Conservation (phyloP, 2,888 invertebrate species). For the Diaphora mendica region DNA sequence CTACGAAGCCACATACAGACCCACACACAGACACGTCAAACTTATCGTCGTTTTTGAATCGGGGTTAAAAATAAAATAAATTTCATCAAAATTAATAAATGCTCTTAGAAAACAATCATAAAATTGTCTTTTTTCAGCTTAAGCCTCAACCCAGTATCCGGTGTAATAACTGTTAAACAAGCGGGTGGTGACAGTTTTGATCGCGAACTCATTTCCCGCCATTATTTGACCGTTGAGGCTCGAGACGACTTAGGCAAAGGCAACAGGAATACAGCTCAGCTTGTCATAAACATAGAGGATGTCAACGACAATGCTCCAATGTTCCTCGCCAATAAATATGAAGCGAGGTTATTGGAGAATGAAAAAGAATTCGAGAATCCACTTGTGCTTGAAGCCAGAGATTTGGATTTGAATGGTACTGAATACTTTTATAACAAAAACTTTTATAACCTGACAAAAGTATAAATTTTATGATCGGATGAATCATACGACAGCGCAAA, state of each 20-base stretch:
- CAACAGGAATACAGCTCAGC: conserved; percentile 92
- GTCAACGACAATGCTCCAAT: conserved; percentile 96
- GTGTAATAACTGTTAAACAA: conserved; percentile 93
- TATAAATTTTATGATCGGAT: too few relatives aligned
- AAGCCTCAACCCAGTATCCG: conserved; percentile 92
- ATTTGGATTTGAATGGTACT: conserved; percentile 93
- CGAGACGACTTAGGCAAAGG: conserved; percentile 94
- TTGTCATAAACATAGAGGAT: conserved; percentile 93
- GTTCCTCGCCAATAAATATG: conserved; percentile 93
- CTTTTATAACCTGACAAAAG: too few relatives aligned
- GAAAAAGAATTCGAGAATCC: conserved; percentile 91
- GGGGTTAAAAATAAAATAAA: too few relatives aligned
- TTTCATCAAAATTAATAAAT: not conserved
- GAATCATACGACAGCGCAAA: too few relatives aligned
- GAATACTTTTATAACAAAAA: not conserved
- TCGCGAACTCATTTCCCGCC: conserved; percentile 92
- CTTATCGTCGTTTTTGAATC: too few relatives aligned
- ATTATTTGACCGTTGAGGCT: conserved; percentile 95
- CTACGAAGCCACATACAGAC: too few relatives aligned
- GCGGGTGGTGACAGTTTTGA: conserved; percentile 93
- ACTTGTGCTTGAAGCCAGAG: conserved; percentile 92
- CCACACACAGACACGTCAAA: too few relatives aligned
- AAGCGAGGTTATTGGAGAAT: conserved; percentile 94
- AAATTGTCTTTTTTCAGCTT: conserved; percentile 86
- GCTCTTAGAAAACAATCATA: not conserved